Conservation (phyloP, 1,140 invertebrate species). For the Bicyclus anynana region DNA sequence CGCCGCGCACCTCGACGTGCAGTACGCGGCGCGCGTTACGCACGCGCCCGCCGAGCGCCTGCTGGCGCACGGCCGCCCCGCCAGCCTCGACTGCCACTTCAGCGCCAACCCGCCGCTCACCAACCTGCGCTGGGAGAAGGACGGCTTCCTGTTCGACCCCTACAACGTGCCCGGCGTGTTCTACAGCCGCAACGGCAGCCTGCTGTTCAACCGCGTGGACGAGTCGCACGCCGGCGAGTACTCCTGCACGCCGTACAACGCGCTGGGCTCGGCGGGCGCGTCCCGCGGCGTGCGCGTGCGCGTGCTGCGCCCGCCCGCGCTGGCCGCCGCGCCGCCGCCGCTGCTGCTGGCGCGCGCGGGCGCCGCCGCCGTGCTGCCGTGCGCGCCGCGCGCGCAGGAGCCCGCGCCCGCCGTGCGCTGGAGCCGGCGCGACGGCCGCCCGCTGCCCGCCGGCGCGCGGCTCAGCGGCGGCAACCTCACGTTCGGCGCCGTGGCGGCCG, state of each 20-base stretch:
- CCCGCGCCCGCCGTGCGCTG: slow-evolving; percentile 72
- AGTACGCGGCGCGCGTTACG: slow-evolving; percentile 95
- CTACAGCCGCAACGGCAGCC: slow-evolving; percentile 90
- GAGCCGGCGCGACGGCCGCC: slow-evolving; percentile 89
- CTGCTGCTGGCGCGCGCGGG: slow-evolving; percentile 90
- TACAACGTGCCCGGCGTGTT: slow-evolving; percentile 92
- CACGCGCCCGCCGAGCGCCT: slow-evolving; percentile 92
- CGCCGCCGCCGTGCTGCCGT: slow-evolving; percentile 89
- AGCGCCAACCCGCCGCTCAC: slow-evolving; percentile 94
- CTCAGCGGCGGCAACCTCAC: slow-evolving; percentile 92
- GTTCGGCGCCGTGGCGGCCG: slow-evolving; percentile 87
- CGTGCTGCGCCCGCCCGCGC: slow-evolving; percentile 90
- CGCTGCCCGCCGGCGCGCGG: slow-evolving; percentile 86
- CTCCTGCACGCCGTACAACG: slow-evolving; percentile 95
- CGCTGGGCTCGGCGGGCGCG: slow-evolving; percentile 89
- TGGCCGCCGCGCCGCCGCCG: slow-evolving; percentile 86
- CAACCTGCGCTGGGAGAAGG: slow-evolving; percentile 96
- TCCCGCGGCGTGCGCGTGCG: slow-evolving; percentile 92
- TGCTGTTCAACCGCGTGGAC: slow-evolving; percentile 89
- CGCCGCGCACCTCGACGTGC: slow-evolving; percentile 94
- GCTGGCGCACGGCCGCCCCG: slow-evolving; percentile 92
- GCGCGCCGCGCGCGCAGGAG: slow-evolving; percentile 47
- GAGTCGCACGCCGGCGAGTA: slow-evolving; percentile 89
- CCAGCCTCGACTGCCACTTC: slow-evolving; percentile 94
- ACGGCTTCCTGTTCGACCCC: slow-evolving; percentile 93